phyloP scores from a whole-genome alignment of 53 echinoderm and acorn worm genomes.

The Astropecten irregularis region DNA sequence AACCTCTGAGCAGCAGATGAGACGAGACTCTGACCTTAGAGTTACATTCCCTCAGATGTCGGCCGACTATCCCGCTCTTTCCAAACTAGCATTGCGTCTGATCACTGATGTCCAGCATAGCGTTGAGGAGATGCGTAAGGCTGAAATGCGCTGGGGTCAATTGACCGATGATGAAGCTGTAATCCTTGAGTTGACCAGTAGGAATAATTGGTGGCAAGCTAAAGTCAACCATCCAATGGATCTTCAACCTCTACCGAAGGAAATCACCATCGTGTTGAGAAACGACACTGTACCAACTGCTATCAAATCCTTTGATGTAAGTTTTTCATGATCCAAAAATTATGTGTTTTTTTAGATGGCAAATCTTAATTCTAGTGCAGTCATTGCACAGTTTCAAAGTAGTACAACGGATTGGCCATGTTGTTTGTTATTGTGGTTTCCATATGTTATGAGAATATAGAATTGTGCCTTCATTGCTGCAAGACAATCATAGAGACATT shows the following conservation, averaged over 20 bases:
- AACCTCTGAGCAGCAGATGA: neutral
- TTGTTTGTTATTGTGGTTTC: neutral
- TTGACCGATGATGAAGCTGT: constrained; percentile 15
- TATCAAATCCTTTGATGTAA: constrained; percentile 9
- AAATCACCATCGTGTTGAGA: constrained; percentile 5
- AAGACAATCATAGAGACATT: too few relatives aligned
- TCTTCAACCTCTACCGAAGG: constrained; percentile 7
- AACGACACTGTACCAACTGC: neutral
- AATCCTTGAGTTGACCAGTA: neutral
- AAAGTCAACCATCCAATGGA: constrained; percentile 3
- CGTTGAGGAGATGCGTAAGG: neutral
- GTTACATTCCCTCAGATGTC: constrained; percentile 14
- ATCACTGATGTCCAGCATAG: neutral
- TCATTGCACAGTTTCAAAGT: too few relatives aligned
- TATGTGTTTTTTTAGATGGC: too few relatives aligned
- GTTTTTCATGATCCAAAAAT: neutral
- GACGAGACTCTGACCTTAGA: neutral
- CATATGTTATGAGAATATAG: neutral
- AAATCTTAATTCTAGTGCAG: too few relatives aligned
- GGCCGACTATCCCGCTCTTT: constrained; percentile 9
- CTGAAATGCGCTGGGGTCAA: constrained; percentile 25
- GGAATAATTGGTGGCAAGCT: neutral
- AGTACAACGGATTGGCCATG: neutral
- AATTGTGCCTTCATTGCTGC: neutral
- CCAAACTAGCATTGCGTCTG: neutral